Conservation (phyloP, 2,888 invertebrate genomes). For the Hesperia comma region DNA sequence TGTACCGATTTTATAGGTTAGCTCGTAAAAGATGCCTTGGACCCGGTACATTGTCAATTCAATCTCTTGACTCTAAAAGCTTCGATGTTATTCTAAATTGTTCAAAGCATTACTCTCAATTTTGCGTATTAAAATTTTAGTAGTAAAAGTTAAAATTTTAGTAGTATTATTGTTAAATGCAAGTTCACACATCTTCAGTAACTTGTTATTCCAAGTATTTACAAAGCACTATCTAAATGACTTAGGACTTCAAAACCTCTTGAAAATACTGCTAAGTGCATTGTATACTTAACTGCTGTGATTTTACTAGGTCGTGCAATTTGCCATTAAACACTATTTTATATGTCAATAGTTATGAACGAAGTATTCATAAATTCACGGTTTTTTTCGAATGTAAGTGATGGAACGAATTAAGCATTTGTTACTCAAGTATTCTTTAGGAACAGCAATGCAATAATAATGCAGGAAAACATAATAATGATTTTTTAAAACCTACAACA, state of each 20-base stretch:
- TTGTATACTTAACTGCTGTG: neutral
- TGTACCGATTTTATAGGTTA: constrained; percentile 33
- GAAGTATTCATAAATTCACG: too few species aligned
- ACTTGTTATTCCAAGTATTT: constrained; percentile 24
- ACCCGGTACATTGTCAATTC: constrained; percentile 28
- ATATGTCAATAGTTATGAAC: too few species aligned
- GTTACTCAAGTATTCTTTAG: too few species aligned
- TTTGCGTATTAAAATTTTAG: too few species aligned
- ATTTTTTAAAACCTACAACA: too few species aligned
- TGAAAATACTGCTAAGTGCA: constrained; percentile 1
- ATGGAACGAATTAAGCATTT: too few species aligned
- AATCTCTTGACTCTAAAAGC: constrained; percentile 26
- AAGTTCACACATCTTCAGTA: constrained; percentile 11
- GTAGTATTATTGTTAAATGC: constrained; percentile 5
- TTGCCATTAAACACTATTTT: neutral
- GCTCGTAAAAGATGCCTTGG: constrained; percentile 28
- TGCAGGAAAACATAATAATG: too few species aligned
- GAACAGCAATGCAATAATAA: too few species aligned
- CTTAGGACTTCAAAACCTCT: constrained; percentile 22
- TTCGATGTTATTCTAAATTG: constrained; percentile 20
- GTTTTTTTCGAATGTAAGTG: too few species aligned
- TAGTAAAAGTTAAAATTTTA: too few species aligned
- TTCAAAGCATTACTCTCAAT: constrained; percentile 4
- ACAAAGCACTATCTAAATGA: constrained; percentile 18
- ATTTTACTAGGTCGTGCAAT: neutral